Percentiles rank a stretch among this genome's conserved stretches.
Conservation (phyloP, 2,113 vertebrate genomes). For the Grammomys surdaster region DNA sequence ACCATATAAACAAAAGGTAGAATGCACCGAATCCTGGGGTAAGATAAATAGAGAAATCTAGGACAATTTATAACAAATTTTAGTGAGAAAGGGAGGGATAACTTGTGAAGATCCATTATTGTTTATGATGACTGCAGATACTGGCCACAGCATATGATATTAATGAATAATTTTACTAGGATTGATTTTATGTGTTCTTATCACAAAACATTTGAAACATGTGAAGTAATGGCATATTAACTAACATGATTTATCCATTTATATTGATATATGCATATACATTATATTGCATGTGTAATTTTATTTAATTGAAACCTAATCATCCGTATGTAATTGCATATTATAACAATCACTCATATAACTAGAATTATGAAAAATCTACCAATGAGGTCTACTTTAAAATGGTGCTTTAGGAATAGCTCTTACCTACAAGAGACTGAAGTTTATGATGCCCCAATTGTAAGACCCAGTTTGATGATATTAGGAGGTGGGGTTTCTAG, state of each 20-base stretch:
- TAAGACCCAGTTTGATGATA: neutral
- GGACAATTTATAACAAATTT: neutral
- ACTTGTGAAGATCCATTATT: neutral
- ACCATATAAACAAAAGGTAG: neutral
- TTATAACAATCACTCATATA: neutral
- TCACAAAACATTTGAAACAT: neutral
- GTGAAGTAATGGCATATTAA: neutral
- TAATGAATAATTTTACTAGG: neutral
- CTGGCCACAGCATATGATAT: neutral
- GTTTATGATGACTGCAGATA: neutral
- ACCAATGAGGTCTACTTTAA: neutral
- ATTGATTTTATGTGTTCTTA: neutral
- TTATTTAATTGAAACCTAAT: neutral
- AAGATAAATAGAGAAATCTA: neutral
- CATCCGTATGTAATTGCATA: neutral
- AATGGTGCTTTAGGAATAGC: neutral
- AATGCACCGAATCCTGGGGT: neutral
- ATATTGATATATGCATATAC: no score
- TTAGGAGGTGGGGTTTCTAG: neutral
- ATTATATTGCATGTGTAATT: neutral
- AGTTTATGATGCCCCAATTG: neutral
- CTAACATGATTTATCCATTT: neutral
- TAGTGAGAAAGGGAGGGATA: neutral
- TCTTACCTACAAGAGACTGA: neutral
- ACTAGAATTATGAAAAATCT: neutral